Percentiles rank a stretch among this genome's conserved stretches.
Evolutionary conservation across 2,888 invertebrate species (phyloP).

Genomic region (Slavum lentiscoides): DNA sequence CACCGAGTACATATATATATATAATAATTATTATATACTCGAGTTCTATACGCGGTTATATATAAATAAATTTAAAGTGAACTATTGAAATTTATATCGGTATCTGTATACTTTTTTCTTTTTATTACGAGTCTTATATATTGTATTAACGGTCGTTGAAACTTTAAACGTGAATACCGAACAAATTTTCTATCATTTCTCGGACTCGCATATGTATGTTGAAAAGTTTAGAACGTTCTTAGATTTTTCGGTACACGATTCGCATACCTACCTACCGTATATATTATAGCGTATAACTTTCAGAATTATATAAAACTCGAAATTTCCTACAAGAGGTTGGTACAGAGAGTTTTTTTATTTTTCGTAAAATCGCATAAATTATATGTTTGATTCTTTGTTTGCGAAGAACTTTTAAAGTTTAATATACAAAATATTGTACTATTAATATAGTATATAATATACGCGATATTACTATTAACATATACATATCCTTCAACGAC

Average conservation of each 20-base stretch:
- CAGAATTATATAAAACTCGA: conserved; percentile 28
- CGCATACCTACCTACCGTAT: not conserved
- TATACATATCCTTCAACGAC: too few species aligned
- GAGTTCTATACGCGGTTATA: too few species aligned
- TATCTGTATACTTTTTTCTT: not conserved
- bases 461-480: too few species aligned
- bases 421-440: not conserved
- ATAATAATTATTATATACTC: too few species aligned
- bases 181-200: conserved; percentile 12
- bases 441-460: not conserved
- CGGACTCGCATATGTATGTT: not conserved
- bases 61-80: too few species aligned
- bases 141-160: conserved; percentile 8
- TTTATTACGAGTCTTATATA: not conserved
- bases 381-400: conserved; percentile 9
- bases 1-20: too few species aligned
- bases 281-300: not conserved
- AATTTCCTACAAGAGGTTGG: conserved; percentile 14
- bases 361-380: conserved; percentile 21
- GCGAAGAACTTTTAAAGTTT: conserved; percentile 26
- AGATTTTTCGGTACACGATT: conserved; percentile 9
- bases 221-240: conserved; percentile 17
- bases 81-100: too few species aligned
- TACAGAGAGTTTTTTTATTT: not conserved
- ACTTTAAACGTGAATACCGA: conserved; percentile 5